Conservation (phyloP, 2,888 invertebrate genomes). For the Agrotis exclamationis region DNA sequence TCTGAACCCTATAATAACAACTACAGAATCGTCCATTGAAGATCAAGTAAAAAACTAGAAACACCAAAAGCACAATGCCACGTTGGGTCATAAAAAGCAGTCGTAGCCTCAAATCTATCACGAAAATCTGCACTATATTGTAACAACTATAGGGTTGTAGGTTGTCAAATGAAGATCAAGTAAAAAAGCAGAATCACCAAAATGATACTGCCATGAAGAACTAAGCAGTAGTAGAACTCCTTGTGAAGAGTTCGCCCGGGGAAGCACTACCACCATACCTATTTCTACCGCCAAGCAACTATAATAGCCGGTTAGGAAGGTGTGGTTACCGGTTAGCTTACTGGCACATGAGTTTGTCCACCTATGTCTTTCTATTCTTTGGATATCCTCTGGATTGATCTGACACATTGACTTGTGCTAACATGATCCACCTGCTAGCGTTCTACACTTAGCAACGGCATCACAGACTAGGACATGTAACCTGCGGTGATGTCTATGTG, state of each 20-base stretch:
- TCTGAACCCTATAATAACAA: no score
- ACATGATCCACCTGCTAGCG: no score
- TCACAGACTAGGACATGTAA: no score
- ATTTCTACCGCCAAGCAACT: not conserved
- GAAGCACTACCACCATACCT: conserved; percentile 9
- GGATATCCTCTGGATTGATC: not conserved
- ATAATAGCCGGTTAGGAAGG: not conserved
- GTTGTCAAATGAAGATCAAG: not conserved
- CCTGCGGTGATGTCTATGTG: no score
- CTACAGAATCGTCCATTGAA: no score
- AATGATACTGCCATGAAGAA: not conserved
- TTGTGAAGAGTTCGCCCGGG: not conserved
- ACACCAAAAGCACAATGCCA: no score
- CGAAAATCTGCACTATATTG: not conserved
- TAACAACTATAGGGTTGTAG: not conserved
- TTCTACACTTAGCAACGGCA: no score
- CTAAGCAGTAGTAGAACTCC: conserved; percentile 7
- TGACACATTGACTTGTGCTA: no score
- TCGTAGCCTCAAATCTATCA: not conserved
- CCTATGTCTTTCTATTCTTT: not conserved
- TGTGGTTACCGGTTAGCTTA: not conserved
- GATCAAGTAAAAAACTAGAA: no score
- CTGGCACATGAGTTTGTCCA: not conserved
- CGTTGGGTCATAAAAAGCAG: no score
- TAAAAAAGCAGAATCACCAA: not conserved